Percentiles rank a stretch among this genome's conserved stretches.
phyloP scores from a whole-genome alignment of 2,888 invertebrate species.

The Strigamia crassipes region DNA sequence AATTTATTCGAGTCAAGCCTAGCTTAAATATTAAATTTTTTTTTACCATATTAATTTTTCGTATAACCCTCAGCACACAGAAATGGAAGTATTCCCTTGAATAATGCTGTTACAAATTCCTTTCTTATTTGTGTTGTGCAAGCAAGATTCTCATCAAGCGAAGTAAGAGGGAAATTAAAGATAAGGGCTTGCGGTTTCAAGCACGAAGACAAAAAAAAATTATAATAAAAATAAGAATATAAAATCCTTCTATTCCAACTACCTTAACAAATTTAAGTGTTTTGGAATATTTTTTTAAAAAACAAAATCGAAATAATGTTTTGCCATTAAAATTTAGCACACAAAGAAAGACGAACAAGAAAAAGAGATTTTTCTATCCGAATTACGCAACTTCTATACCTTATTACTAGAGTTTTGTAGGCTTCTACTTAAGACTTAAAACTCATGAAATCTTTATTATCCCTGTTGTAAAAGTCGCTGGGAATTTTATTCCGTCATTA shows the following conservation, averaged over 20 bases:
- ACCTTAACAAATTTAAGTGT: neutral
- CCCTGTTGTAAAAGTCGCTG: constrained; percentile 4
- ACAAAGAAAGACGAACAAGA: neutral
- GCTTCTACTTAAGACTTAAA: neutral
- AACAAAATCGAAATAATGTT: neutral
- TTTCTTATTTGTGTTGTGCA: constrained; percentile 10
- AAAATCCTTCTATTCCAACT: neutral
- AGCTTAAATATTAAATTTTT: neutral
- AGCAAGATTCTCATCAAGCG: constrained; percentile 10
- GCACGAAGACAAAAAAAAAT: neutral
- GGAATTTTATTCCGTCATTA: constrained; percentile 10
- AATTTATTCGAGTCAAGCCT: neutral
- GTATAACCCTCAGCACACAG: neutral
- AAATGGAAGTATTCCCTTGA: constrained; percentile 10
- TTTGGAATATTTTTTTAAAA: neutral
- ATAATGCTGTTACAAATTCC: constrained; percentile 4
- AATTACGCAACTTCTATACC: neutral
- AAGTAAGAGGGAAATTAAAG: constrained; percentile 10
- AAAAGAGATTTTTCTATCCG: neutral
- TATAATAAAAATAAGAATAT: neutral
- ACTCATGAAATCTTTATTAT: constrained; percentile 10
- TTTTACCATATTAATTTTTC: neutral
- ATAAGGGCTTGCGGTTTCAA: constrained; percentile 10
- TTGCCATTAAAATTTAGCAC: neutral
- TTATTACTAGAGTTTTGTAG: neutral